Percentiles rank a stretch among this genome's conserved stretches.
Evolutionary conservation across 2,113 vertebrate genomes (phyloP).

Genomic region (Bos taurus): ARS-UCD2.0 NC_037328.1:70190501-70191000

Average conservation of each 20-base stretch:
- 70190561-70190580: background rate
- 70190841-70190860: background rate
- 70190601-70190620: background rate
- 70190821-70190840: background rate
- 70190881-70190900: background rate
- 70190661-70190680: background rate
- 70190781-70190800: background rate
- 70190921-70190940: background rate
- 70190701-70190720: background rate
- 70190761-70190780: background rate
- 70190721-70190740: background rate
- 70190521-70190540: background rate
- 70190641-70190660: background rate
- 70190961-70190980: background rate
- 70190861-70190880: background rate
- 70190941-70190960: background rate
- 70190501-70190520: background rate
- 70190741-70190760: background rate
- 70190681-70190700: conserved; percentile 22
- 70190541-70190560: background rate
- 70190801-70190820: background rate
- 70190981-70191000: background rate
- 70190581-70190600: background rate
- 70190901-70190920: background rate
- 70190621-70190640: background rate